Conservation (phyloP, 2,113 vertebrate genomes). For the Osmerus mordax region DNA sequence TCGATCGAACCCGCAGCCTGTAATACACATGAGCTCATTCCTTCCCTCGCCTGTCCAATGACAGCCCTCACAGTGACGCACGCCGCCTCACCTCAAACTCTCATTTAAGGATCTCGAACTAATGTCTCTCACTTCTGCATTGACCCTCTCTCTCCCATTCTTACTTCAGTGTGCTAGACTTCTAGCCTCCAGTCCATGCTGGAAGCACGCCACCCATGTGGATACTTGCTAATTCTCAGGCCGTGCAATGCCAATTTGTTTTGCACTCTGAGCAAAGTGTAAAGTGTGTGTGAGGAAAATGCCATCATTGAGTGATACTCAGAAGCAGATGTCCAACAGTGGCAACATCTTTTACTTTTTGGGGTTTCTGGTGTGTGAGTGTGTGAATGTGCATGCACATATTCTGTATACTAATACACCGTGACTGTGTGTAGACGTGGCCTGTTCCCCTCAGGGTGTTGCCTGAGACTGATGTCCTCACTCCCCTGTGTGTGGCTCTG, state of each 20-base stretch:
- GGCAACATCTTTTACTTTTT: slow-evolving; percentile 29
- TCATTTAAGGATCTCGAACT: slow-evolving; percentile 21
- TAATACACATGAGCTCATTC: slow-evolving; percentile 71
- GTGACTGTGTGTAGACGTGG: slow-evolving; percentile 61
- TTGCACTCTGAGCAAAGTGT: slow-evolving; percentile 42
- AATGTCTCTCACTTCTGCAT: slow-evolving; percentile 15
- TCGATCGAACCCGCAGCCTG: slow-evolving; percentile 58
- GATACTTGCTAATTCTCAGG: slow-evolving; percentile 28
- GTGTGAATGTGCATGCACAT: slow-evolving; percentile 30
- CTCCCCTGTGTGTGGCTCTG: slow-evolving; percentile 32
- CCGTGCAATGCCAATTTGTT: slow-evolving; percentile 38
- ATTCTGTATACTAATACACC: slow-evolving; percentile 8
- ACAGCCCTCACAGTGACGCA: slow-evolving; percentile 58
- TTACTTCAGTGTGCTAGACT: slow-evolving; percentile 22
- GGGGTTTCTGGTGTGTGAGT: slow-evolving; percentile 24
- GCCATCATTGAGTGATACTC: slow-evolving; percentile 25
- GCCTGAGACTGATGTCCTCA: slow-evolving; percentile 9
- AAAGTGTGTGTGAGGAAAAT: slow-evolving; percentile 42
- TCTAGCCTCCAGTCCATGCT: slow-evolving; percentile 46
- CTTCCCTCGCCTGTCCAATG: slow-evolving; percentile 66
- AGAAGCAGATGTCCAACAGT: slow-evolving; percentile 47
- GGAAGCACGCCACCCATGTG: slow-evolving; percentile 7
- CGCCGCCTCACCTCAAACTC: slow-evolving; percentile 57
- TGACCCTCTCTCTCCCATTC: slow-evolving; percentile 7
- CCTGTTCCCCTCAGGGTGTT: slow-evolving; percentile 26